phyloP scores from a whole-genome alignment of 2,888 invertebrate species.

The Drosophila mimetica region DNA sequence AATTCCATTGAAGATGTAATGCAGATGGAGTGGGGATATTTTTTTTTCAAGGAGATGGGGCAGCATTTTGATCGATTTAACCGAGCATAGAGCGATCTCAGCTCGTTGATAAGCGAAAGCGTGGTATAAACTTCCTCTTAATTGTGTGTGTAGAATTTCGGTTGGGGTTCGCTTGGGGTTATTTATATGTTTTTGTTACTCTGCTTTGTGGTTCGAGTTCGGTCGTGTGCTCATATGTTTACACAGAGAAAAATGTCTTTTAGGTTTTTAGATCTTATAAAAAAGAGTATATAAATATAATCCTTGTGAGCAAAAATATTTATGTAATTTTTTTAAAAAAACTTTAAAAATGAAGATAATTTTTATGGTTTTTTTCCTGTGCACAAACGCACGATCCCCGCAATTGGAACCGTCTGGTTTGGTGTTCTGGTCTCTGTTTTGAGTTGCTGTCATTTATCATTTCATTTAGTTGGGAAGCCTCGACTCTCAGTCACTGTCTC shows the following conservation, averaged over 20 bases:
- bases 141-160: conserved; percentile 59
- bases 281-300: too few relatives aligned
- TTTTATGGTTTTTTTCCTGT: neutral
- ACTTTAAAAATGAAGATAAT: neutral
- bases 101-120: conserved; percentile 70
- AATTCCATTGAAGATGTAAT: conserved; percentile 74
- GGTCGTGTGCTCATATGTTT: conserved; percentile 11
- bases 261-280: neutral
- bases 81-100: conserved; percentile 54
- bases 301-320: too few relatives aligned
- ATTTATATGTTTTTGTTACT: conserved; percentile 22
- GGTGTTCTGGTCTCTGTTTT: conserved; percentile 12
- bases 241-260: conserved; percentile 7
- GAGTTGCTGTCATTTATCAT: conserved; percentile 72
- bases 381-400: conserved; percentile 12
- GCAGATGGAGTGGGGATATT: conserved; percentile 36
- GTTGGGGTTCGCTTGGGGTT: conserved; percentile 28
- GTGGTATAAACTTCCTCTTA: conserved; percentile 57
- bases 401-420: conserved; percentile 39
- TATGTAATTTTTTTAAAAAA: neutral
- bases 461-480: conserved; percentile 51
- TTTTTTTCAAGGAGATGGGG: conserved; percentile 5
- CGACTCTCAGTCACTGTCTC: conserved; percentile 31
- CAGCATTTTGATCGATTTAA: conserved; percentile 70
- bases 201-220: conserved; percentile 31